Conservation (phyloP, 2,113 vertebrate species). For the Podarcis cretensis region DNA sequence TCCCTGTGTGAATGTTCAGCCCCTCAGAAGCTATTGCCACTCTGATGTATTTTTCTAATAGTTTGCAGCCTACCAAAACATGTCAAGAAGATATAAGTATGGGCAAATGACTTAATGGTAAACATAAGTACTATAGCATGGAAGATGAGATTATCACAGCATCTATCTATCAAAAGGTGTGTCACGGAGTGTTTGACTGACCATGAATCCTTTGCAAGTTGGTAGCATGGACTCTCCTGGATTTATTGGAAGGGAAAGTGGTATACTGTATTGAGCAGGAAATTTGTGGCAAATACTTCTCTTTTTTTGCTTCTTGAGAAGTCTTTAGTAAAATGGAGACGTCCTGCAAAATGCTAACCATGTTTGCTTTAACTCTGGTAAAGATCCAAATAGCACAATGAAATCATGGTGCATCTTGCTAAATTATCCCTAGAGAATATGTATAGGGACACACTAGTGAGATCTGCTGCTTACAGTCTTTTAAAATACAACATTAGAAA, state of each 20-base stretch:
- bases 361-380: neutral
- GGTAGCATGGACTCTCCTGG: slow-evolving; percentile 36
- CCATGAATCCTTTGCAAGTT: slow-evolving; percentile 29
- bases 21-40: slow-evolving; percentile 59
- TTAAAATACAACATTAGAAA: neutral
- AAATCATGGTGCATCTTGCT: neutral
- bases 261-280: slow-evolving; percentile 22
- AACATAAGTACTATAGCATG: slow-evolving; percentile 26
- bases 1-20: slow-evolving; percentile 50
- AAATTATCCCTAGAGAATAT: no score
- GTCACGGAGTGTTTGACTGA: slow-evolving; percentile 6
- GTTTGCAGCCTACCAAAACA: slow-evolving; percentile 63
- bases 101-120: slow-evolving; percentile 43
- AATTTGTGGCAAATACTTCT: slow-evolving; percentile 15
- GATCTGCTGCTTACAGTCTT: neutral
- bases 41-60: slow-evolving; percentile 55
- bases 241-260: slow-evolving; percentile 5
- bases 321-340: neutral
- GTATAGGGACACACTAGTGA: neutral
- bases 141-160: slow-evolving; percentile 23
- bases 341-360: neutral
- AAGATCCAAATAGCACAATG: neutral
- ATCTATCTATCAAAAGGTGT: slow-evolving; percentile 47
- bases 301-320: neutral
- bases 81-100: slow-evolving; percentile 49